Evolutionary conservation across 2,113 vertebrate species (phyloP).

Genomic region (Ellobius talpinus): DNA sequence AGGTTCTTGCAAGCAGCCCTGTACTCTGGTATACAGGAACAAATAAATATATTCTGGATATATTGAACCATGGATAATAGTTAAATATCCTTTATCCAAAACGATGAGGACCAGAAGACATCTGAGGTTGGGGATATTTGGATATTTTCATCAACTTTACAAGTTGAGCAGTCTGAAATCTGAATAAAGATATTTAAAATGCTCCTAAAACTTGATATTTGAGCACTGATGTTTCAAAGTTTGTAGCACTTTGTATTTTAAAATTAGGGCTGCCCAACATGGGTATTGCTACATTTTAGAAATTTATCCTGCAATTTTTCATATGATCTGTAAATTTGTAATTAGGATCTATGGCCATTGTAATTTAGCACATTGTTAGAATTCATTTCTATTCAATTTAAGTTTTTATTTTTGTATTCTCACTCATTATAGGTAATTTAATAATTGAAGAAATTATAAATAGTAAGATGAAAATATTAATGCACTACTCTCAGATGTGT

Average conservation of each 20-base stretch:
- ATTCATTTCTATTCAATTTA: constrained; percentile 5
- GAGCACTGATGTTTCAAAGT: background rate
- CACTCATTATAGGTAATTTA: background rate
- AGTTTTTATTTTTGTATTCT: background rate
- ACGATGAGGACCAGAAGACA: too few species aligned
- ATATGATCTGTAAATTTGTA: background rate
- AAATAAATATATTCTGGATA: background rate
- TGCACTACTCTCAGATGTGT: background rate
- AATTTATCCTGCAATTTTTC: background rate
- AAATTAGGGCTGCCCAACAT: background rate
- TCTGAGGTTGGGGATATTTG: background rate
- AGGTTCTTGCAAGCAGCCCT: background rate
- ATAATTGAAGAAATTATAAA: background rate
- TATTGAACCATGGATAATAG: background rate
- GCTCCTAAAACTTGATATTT: background rate
- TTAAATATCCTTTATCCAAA: background rate
- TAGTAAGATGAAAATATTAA: background rate
- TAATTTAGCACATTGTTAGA: background rate
- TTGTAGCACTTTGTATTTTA: background rate
- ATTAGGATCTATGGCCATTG: background rate
- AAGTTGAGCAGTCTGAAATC: background rate
- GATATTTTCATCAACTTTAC: background rate
- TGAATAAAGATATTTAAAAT: background rate
- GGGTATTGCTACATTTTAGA: background rate
- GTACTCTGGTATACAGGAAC: background rate